Conservation (phyloP, 2,113 vertebrate genomes). For the Arenaria interpres region DNA sequence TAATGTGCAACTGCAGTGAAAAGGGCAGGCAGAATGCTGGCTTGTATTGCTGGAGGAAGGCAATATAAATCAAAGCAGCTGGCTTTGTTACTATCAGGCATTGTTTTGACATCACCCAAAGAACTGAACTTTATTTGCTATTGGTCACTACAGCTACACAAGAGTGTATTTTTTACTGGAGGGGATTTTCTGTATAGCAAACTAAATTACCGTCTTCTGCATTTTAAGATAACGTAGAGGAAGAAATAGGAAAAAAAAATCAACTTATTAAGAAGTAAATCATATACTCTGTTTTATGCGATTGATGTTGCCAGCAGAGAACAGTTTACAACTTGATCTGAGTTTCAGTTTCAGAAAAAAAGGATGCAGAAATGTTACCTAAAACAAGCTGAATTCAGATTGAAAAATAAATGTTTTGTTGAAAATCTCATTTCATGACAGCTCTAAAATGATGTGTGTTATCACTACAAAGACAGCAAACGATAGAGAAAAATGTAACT, state of each 20-base stretch:
- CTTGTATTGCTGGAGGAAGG: slow-evolving; percentile 48
- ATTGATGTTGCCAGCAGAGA: background rate
- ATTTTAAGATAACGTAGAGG: slow-evolving; percentile 6
- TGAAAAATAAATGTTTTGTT: slow-evolving; percentile 6
- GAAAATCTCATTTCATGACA: background rate
- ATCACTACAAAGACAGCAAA: background rate
- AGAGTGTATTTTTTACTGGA: background rate
- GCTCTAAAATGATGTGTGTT: background rate
- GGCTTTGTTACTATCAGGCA: slow-evolving; percentile 30
- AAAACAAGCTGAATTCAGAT: background rate
- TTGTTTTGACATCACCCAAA: slow-evolving; percentile 49
- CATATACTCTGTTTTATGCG: background rate
- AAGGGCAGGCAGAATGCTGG: slow-evolving; percentile 48
- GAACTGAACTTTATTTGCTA: slow-evolving; percentile 42
- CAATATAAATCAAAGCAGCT: slow-evolving; percentile 69
- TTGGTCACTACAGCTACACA: slow-evolving; percentile 29
- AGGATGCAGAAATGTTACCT: background rate
- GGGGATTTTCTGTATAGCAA: background rate
- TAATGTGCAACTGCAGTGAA: slow-evolving; percentile 57
- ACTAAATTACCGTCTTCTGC: slow-evolving; percentile 24
- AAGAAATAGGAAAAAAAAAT: background rate
- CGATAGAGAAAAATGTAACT: background rate
- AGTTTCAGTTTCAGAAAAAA: background rate
- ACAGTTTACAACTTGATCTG: background rate
- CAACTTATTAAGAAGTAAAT: slow-evolving; percentile 5